A percentile compares a stretch with the other conserved stretches of the same genome.
Evolutionary conservation across 2,888 invertebrate genomes (phyloP).

Genomic region (Andrena bucephala): DNA sequence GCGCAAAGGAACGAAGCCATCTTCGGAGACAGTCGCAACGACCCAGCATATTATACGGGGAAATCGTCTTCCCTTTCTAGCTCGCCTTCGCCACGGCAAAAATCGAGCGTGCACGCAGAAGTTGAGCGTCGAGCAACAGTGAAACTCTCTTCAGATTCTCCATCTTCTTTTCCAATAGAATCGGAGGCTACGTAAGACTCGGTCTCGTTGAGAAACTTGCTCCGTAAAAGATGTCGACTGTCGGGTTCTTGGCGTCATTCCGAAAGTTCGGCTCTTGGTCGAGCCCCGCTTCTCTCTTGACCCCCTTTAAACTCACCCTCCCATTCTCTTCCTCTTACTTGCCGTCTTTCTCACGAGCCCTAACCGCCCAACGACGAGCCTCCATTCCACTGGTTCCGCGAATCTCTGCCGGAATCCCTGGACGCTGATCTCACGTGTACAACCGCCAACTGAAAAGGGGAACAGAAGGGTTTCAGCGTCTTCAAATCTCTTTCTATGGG

Average conservation of each 20-base stretch:
- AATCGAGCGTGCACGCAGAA: conserved; percentile 43
- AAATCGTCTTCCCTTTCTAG: conserved; percentile 16
- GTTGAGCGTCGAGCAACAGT: conserved; percentile 39
- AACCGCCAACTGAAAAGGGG: conserved; percentile 58
- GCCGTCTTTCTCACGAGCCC: conserved; percentile 4
- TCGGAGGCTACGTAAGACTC: conserved; percentile 64
- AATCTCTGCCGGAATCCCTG: conserved; percentile 69
- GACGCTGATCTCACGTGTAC: conserved; percentile 73
- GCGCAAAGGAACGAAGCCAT: conserved; percentile 14
- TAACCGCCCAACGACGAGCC: conserved; percentile 16
- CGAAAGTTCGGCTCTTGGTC: conserved; percentile 67
- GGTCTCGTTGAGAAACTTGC: conserved; percentile 69
- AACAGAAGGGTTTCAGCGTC: conserved; percentile 65
- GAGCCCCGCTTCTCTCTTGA: conserved; percentile 44
- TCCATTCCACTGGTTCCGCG: conserved; percentile 57
- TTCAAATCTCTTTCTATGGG: conserved; percentile 49
- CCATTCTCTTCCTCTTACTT: conserved; percentile 1
- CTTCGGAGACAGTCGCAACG: conserved; percentile 12
- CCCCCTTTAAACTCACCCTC: conserved; percentile 32
- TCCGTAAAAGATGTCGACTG: conserved; percentile 60
- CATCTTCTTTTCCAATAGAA: conserved; percentile 40
- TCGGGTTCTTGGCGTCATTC: conserved; percentile 47
- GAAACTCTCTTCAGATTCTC: conserved; percentile 40
- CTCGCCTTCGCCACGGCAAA: conserved; percentile 31
- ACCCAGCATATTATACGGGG: conserved; percentile 30